Percentiles rank a stretch among this genome's conserved stretches.
Evolutionary conservation across 2,797 vertebrate genomes (phyloP).

Genomic region (Syngnathus rostellatus): DNA sequence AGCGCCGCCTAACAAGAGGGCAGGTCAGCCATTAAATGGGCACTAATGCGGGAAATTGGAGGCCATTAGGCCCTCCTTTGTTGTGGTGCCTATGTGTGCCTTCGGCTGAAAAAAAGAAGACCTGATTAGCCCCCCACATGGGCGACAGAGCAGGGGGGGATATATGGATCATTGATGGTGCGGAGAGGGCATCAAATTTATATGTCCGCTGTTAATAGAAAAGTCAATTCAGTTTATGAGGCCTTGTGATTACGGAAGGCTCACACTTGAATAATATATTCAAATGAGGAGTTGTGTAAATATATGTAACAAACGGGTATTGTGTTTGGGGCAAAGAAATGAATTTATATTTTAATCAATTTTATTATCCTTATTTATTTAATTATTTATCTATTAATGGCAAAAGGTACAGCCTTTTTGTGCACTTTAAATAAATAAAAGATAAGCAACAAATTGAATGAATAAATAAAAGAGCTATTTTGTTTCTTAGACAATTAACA

Average conservation of each 20-base stretch:
- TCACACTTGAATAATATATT: not conserved
- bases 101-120: constrained; percentile 55
- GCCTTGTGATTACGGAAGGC: not conserved
- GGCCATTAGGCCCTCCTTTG: constrained; percentile 67
- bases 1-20: constrained; percentile 65
- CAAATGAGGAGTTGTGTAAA: not conserved
- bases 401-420: too few species aligned
- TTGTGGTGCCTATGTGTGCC: constrained; percentile 59
- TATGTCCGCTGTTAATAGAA: not conserved
- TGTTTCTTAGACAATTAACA: too few species aligned
- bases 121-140: constrained; percentile 60
- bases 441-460: too few species aligned
- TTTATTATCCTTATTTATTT: too few species aligned
- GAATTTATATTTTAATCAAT: not conserved
- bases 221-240: not conserved
- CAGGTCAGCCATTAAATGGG: constrained; percentile 70
- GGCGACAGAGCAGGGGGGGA: constrained; percentile 34
- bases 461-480: too few species aligned
- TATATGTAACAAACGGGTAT: too few species aligned
- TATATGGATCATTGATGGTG: constrained; percentile 36
- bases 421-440: too few species aligned
- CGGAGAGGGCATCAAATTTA: not conserved
- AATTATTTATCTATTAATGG: too few species aligned
- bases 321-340: too few species aligned
- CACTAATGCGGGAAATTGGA: constrained; percentile 72